Evolutionary conservation across 2,888 invertebrate genomes (phyloP).

Genomic region (Hirtodrosophila alboralis): DNA sequence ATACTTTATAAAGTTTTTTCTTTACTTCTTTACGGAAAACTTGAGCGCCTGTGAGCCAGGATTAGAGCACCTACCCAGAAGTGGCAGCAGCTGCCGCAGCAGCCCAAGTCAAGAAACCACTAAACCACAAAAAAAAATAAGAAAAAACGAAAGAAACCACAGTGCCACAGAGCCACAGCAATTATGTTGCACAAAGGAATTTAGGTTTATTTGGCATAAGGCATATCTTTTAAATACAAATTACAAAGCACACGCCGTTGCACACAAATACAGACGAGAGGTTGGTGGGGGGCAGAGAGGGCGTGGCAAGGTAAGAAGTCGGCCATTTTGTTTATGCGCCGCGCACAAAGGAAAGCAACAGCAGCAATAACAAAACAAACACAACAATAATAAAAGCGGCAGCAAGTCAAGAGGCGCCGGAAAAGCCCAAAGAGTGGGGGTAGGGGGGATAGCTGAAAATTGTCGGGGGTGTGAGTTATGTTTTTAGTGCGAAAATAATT

Average conservation of each 20-base stretch:
- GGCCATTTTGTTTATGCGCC: slow-evolving; percentile 70
- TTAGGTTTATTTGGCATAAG: slow-evolving; percentile 56
- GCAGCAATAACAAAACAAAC: slow-evolving; percentile 40
- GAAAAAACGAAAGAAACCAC: background rate
- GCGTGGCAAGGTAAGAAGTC: slow-evolving; percentile 52
- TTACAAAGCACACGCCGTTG: slow-evolving; percentile 66
- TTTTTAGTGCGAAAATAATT: slow-evolving; percentile 78
- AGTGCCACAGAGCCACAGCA: slow-evolving; percentile 39
- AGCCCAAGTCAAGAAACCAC: slow-evolving; percentile 10
- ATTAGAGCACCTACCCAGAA: slow-evolving; percentile 61
- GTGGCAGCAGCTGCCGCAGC: slow-evolving; percentile 33
- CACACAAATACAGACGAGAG: slow-evolving; percentile 19
- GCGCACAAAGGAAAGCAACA: slow-evolving; percentile 63
- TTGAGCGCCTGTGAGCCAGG: slow-evolving; percentile 44
- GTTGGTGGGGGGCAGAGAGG: slow-evolving; percentile 1
- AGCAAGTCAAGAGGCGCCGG: slow-evolving; percentile 47
- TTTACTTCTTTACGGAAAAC: slow-evolving; percentile 5
- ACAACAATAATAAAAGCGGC: slow-evolving; percentile 28
- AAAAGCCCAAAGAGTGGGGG: slow-evolving; percentile 59
- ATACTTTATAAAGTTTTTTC: slow-evolving; percentile 6
- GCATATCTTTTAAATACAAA: slow-evolving; percentile 74
- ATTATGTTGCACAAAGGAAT: slow-evolving; percentile 70
- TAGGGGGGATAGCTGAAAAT: slow-evolving; percentile 7
- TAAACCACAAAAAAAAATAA: background rate
- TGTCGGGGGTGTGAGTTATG: slow-evolving; percentile 12